Conservation (phyloP, 2,797 vertebrate genomes). For the Hoplostethus mediterraneus region DNA sequence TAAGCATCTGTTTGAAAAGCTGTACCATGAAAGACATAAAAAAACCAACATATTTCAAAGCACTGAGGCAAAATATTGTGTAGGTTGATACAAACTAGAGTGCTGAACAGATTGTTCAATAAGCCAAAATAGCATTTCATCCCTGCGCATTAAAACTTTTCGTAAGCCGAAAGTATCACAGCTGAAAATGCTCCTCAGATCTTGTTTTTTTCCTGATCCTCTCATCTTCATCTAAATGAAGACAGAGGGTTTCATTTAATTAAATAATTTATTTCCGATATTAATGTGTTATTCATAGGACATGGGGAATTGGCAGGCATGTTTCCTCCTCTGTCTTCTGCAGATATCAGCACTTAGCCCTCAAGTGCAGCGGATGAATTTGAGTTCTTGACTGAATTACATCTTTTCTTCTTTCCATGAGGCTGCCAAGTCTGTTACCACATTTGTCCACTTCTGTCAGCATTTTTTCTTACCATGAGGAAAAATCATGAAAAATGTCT, state of each 20-base stretch:
- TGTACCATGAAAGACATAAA: too few relatives aligned
- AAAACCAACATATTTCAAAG: not conserved
- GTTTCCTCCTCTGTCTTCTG: conserved; percentile 46
- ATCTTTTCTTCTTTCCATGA: conserved; percentile 16
- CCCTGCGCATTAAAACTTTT: conserved; percentile 29
- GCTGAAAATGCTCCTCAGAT: conserved; percentile 41
- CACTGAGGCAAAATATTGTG: not conserved
- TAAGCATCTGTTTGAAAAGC: too few relatives aligned
- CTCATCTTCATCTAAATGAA: conserved; percentile 57
- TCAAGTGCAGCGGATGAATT: conserved; percentile 51
- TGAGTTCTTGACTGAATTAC: conserved; percentile 32
- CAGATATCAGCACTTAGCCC: conserved; percentile 39
- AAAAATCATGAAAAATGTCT: conserved; percentile 10
- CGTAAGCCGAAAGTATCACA: conserved; percentile 22
- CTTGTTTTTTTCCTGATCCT: conserved; percentile 12
- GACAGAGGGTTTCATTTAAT: conserved; percentile 58
- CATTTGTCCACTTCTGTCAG: not conserved
- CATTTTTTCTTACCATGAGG: not conserved
- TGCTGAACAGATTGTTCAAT: conserved; percentile 13
- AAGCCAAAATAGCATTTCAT: conserved; percentile 15
- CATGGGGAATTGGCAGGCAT: conserved; percentile 46
- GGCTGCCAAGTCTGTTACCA: not conserved
- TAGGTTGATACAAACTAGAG: conserved; percentile 6
- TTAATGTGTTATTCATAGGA: conserved; percentile 66
- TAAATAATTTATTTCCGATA: conserved; percentile 65